phyloP scores from a whole-genome alignment of 2,113 vertebrate genomes.

The Plecotus auritus region DNA sequence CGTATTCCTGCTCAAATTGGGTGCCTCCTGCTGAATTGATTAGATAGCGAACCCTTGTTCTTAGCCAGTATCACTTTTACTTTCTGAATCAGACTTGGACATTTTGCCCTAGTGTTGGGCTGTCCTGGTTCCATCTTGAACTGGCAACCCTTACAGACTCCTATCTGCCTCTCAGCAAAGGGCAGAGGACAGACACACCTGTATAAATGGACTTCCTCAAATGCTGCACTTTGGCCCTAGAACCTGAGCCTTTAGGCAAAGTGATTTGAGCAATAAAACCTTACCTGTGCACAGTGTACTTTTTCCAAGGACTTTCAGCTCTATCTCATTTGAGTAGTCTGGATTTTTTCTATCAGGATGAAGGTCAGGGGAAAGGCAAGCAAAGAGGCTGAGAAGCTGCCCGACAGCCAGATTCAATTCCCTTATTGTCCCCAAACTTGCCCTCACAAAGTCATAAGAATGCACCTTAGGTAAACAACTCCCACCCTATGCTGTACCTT shows the following conservation, averaged over 20 bases:
- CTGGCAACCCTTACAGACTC: background rate
- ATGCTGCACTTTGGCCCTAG: slow-evolving; percentile 2
- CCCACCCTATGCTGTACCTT: too few species aligned
- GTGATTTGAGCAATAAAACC: slow-evolving; percentile 24
- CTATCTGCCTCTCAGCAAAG: background rate
- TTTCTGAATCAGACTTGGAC: background rate
- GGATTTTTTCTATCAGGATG: background rate
- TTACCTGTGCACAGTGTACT: background rate
- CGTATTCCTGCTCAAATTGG: background rate
- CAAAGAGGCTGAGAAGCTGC: background rate
- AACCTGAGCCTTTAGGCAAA: background rate
- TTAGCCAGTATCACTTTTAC: background rate
- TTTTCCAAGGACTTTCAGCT: background rate
- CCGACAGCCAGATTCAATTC: background rate
- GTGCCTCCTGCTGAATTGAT: background rate
- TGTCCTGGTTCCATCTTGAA: background rate
- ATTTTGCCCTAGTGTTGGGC: background rate
- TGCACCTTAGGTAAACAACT: background rate
- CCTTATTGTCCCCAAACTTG: background rate
- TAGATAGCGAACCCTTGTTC: background rate
- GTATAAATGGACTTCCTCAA: background rate
- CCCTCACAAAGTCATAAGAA: background rate
- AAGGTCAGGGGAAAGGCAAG: background rate
- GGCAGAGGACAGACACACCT: background rate
- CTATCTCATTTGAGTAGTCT: background rate